Evolutionary conservation across 2,888 invertebrate species (phyloP).

Genomic region (Anaspis maculata): DNA sequence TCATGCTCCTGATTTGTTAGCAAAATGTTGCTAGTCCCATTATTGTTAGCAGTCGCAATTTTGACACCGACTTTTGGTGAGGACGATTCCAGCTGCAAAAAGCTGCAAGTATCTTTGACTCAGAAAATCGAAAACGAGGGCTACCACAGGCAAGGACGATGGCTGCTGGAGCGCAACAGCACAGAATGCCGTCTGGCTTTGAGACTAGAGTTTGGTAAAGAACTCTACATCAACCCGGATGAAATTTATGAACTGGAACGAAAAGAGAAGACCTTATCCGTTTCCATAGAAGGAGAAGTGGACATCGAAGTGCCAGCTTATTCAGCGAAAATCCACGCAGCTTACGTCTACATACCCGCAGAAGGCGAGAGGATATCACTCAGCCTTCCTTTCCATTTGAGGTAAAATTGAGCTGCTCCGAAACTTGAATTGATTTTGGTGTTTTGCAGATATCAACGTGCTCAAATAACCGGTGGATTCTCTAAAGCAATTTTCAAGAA

Average conservation of each 20-base stretch:
- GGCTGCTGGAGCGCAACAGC: slow-evolving; percentile 39
- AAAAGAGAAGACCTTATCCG: slow-evolving; percentile 27
- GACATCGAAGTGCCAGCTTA: slow-evolving; percentile 41
- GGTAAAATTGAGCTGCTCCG: no score
- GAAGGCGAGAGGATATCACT: slow-evolving; percentile 27
- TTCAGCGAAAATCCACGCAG: slow-evolving; percentile 33
- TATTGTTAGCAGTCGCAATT: not conserved
- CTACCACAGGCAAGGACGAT: slow-evolving; percentile 44
- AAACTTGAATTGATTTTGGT: no score
- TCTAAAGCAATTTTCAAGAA: slow-evolving; percentile 34
- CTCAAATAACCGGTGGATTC: slow-evolving; percentile 41
- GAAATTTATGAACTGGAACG: slow-evolving; percentile 39
- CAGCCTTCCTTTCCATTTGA: slow-evolving; percentile 42
- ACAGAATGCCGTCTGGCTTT: slow-evolving; percentile 33
- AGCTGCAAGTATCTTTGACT: slow-evolving; percentile 34
- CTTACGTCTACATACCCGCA: slow-evolving; percentile 25
- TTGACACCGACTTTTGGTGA: not conserved
- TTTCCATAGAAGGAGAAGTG: slow-evolving; percentile 35
- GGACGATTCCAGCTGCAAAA: slow-evolving; percentile 21
- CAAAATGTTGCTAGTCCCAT: no score
- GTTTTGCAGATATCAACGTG: slow-evolving; percentile 46
- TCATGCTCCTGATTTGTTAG: no score
- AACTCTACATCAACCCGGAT: slow-evolving; percentile 43
- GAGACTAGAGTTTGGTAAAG: slow-evolving; percentile 33
- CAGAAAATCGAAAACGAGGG: slow-evolving; percentile 44